Percentiles rank a stretch among this genome's conserved stretches.
These are phyloP conservation scores for Centropus bengalensis DNA, from an alignment of 2,113 vertebrate genomes.

Conservation along the genomic window DNA sequence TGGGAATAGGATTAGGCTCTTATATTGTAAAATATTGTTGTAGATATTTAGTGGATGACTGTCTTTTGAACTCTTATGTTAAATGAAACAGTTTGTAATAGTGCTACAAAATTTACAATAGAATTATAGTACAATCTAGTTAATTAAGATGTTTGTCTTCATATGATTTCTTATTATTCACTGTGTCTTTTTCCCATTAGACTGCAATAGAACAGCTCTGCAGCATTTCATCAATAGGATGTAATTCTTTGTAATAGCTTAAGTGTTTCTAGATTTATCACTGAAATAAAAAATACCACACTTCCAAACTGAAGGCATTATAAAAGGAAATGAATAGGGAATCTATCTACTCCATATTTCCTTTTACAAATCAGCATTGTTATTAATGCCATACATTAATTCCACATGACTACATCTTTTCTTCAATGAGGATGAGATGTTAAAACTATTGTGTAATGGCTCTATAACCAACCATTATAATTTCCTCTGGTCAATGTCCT, in stretches of 20 bases:
- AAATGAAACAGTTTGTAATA: constrained; percentile 21
- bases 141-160: constrained; percentile 64
- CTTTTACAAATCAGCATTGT: neutral
- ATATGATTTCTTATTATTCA: constrained; percentile 52
- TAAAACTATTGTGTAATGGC: neutral
- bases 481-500: constrained; percentile 4
- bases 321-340: constrained; percentile 33
- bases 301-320: constrained; percentile 31
- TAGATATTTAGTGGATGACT: neutral
- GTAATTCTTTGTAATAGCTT: constrained; percentile 57
- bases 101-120: constrained; percentile 26
- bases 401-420: neutral
- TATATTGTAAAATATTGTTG: neutral
- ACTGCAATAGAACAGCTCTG: constrained; percentile 23
- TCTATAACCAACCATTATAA: neutral
- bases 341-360: neutral
- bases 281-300: constrained; percentile 47
- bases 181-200: constrained; percentile 39
- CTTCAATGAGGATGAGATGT: neutral
- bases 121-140: constrained; percentile 42
- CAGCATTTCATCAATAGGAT: constrained; percentile 41
- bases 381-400: constrained; percentile 35
- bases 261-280: constrained; percentile 64
- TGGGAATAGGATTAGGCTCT: neutral
- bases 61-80: neutral